Evolutionary conservation across 35 echinoderm and acorn worm species (phyloP).

Genomic region (Ptychodera flava): DNA sequence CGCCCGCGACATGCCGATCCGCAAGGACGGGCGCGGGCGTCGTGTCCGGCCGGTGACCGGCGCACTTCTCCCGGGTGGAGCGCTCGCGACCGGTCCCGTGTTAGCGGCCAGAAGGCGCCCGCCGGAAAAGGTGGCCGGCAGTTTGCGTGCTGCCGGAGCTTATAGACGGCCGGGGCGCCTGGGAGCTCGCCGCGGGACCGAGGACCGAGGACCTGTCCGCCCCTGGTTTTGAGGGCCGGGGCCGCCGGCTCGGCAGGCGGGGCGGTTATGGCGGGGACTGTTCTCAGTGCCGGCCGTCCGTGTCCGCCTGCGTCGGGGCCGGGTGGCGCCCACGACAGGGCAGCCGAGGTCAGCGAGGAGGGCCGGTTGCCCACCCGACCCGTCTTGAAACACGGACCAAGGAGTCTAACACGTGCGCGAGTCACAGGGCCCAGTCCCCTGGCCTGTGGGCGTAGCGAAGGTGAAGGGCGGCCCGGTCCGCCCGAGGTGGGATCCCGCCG

Average conservation of each 20-base stretch:
- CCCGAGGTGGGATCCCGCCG: slow-evolving; percentile 58
- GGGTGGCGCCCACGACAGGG: neutral
- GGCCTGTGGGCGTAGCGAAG: slow-evolving; percentile 32
- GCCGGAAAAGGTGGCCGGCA: neutral
- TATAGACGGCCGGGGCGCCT: slow-evolving; percentile 10
- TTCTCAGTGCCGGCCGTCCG: slow-evolving; percentile 11
- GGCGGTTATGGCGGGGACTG: neutral
- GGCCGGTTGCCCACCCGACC: slow-evolving; percentile 43
- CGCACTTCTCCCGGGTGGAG: slow-evolving; percentile 43
- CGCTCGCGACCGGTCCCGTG: slow-evolving; percentile 14
- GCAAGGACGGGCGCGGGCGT: neutral
- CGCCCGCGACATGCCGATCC: too few relatives aligned
- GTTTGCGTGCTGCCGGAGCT: neutral
- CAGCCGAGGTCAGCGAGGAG: slow-evolving; percentile 16
- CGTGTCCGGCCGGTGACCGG: neutral
- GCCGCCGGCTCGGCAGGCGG: slow-evolving; percentile 8
- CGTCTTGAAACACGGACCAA: slow-evolving; percentile 97
- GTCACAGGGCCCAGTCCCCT: slow-evolving; percentile 25
- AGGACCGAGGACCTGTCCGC: slow-evolving; percentile 9
- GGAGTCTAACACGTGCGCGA: slow-evolving; percentile 57
- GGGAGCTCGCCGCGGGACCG: neutral
- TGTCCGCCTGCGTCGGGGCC: neutral
- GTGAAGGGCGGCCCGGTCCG: slow-evolving; percentile 31
- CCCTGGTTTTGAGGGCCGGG: slow-evolving; percentile 14
- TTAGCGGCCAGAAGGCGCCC: slow-evolving; percentile 6